Conservation (phyloP, 2,113 vertebrate species). For the Odontophorus gujanensis region DNA sequence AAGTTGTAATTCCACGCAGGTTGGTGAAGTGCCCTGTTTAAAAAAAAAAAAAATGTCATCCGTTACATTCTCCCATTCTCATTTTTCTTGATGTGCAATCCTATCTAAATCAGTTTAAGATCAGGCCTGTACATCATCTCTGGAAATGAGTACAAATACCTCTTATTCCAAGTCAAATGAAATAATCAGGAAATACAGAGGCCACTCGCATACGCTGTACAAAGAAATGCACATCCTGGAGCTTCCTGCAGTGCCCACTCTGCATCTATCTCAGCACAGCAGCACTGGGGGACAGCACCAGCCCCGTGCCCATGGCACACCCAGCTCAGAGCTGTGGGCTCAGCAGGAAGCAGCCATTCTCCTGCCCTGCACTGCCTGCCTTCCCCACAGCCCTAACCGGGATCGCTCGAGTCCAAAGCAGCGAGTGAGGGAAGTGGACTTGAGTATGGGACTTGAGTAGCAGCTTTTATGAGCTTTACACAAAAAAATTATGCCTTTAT, state of each 20-base stretch:
- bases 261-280: fast-evolving
- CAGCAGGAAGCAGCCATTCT: background rate
- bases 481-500: slow-evolving; percentile 67
- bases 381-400: background rate
- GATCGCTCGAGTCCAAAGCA: background rate
- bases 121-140: slow-evolving; percentile 58
- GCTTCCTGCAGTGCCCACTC: background rate
- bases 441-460: slow-evolving; percentile 48
- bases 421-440: slow-evolving; percentile 32
- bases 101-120: slow-evolving; percentile 65
- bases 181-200: slow-evolving; percentile 51
- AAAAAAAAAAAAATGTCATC: background rate
- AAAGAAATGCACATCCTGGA: background rate
- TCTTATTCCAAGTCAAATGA: slow-evolving; percentile 63
- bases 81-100: slow-evolving; percentile 70
- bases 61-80: slow-evolving; percentile 55
- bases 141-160: slow-evolving; percentile 71
- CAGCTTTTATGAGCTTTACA: slow-evolving; percentile 66
- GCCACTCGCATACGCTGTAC: background rate
- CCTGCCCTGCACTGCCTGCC: background rate
- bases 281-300: fast-evolving
- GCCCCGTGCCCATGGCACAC: fast-evolving
- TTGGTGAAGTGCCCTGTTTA: slow-evolving; percentile 45
- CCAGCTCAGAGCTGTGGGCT: fast-evolving
- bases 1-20: slow-evolving; percentile 46